Evolutionary conservation across 2,888 invertebrate species (phyloP), one percentile per base, ranked within the genome.

Genomic region (Patella depressa): DNA sequence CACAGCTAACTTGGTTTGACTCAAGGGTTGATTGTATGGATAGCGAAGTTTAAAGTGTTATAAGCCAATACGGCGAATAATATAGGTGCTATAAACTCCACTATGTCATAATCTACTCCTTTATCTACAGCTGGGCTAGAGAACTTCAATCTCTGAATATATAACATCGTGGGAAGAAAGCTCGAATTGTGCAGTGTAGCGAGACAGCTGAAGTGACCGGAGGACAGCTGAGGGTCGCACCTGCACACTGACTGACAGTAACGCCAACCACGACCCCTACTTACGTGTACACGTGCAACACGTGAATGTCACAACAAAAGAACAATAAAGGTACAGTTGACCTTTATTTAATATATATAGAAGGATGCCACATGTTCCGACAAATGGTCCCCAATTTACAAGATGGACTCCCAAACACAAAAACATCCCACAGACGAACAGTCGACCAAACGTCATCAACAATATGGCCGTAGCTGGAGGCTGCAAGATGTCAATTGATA

Each of bases 201-300:
- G 65, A 65, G 24, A 65, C 65, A 65, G 65, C 65, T 65, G 65
- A 65, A 65, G 65, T 65, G 65, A 65, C 65, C 65, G 14, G 19
- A 14, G 65, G 65, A 65, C 65, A 65, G 65, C 19, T 65, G 65
- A 65, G 65, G 65, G 65, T 65, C 65, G 65, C 65, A 65, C 65
- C 65, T 65, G 65, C 65, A 19, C 19, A 65, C 12, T 14, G 19
- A 65, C 19, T 14, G 19, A n/a, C 65, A 65, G 65, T 24, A 11
- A 24, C 24, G 19, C 65, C 19, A 19, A 19, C 65, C 17, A 12
- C 65, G 65, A 24, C 65, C 65, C 65, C 24, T 24, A 24, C 65
- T 24, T 12, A 65, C 19, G 24, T 24, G 19, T 24, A 65, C 65
- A 65, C 24, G 65, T 65, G 24, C 65, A 65, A 65, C 65, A 65